phyloP scores from a whole-genome alignment of 2,888 invertebrate genomes.

The Tanypteryx hageni region DNA sequence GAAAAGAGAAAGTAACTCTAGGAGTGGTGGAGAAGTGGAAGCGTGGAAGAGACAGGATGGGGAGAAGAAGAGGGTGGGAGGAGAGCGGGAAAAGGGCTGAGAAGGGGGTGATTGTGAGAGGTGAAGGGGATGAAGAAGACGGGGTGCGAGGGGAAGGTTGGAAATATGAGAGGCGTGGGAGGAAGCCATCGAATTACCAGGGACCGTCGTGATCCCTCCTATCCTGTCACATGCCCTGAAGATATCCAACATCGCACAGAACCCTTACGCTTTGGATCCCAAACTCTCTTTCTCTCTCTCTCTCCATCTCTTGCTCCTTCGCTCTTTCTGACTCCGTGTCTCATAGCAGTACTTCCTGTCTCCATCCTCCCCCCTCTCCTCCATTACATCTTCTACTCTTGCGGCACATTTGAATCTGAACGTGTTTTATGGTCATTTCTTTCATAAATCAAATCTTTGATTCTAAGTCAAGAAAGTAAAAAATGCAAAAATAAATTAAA shows the following conservation, averaged over 20 bases:
- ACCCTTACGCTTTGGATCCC: background rate
- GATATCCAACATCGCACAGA: background rate
- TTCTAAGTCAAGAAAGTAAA: too few relatives aligned
- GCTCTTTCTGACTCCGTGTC: too few relatives aligned
- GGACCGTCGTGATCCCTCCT: conserved; percentile 6
- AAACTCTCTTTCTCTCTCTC: background rate
- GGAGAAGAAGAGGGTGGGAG: background rate
- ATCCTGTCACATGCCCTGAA: conserved; percentile 16
- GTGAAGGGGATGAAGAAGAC: background rate
- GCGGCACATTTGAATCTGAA: too few relatives aligned
- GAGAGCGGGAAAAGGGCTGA: background rate
- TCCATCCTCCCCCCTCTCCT: too few relatives aligned
- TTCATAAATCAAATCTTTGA: too few relatives aligned
- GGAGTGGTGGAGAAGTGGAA: background rate
- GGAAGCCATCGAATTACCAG: conserved; percentile 13
- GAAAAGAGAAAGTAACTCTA: background rate
- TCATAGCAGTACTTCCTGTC: too few relatives aligned
- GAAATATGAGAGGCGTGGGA: background rate
- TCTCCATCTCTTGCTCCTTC: background rate
- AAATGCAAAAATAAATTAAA: too few relatives aligned
- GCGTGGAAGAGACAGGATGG: background rate
- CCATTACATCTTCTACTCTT: too few relatives aligned
- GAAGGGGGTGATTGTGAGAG: background rate
- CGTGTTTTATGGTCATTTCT: too few relatives aligned
- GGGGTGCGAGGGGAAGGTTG: background rate